These are phyloP conservation scores for Formica selysi DNA, from an alignment of 1,140 invertebrate genomes.

Conservation along the genomic window DNA sequence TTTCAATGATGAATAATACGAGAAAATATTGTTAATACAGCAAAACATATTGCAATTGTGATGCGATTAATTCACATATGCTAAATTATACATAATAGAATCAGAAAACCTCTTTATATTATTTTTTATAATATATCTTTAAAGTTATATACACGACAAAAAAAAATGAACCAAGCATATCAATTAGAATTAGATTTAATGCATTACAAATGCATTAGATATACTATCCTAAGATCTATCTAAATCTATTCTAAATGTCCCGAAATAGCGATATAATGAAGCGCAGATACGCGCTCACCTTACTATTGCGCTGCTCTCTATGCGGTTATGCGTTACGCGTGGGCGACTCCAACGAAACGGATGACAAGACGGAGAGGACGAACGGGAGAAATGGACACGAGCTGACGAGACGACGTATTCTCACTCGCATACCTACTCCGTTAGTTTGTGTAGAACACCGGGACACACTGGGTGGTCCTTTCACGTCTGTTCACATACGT, in stretches of 20 bases:
- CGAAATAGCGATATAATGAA: slow-evolving; percentile 8
- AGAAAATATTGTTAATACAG: neutral
- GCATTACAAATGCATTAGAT: neutral
- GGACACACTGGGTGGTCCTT: slow-evolving; percentile 72
- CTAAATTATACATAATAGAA: neutral
- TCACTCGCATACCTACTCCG: slow-evolving; percentile 61
- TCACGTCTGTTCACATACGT: slow-evolving; percentile 23
- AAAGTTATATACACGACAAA: neutral
- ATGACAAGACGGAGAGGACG: slow-evolving; percentile 44
- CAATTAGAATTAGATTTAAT: neutral
- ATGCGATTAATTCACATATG: neutral
- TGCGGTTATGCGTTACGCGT: slow-evolving; percentile 77
- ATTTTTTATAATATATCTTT: neutral
- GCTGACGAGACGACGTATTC: slow-evolving; percentile 45
- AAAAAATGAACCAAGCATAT: neutral
- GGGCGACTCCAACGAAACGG: slow-evolving; percentile 75
- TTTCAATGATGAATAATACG: slow-evolving; percentile 17
- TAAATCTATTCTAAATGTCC: neutral
- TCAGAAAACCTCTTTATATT: neutral
- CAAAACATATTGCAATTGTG: neutral
- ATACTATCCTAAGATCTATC: neutral
- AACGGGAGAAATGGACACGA: neutral
- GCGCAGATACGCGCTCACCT: slow-evolving; percentile 55
- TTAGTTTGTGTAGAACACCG: slow-evolving; percentile 62
- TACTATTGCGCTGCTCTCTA: slow-evolving; percentile 73